Percentiles rank a stretch among this genome's conserved stretches.
phyloP scores from a whole-genome alignment of 1,140 invertebrate genomes.

The Musca vetustissima region DNA sequence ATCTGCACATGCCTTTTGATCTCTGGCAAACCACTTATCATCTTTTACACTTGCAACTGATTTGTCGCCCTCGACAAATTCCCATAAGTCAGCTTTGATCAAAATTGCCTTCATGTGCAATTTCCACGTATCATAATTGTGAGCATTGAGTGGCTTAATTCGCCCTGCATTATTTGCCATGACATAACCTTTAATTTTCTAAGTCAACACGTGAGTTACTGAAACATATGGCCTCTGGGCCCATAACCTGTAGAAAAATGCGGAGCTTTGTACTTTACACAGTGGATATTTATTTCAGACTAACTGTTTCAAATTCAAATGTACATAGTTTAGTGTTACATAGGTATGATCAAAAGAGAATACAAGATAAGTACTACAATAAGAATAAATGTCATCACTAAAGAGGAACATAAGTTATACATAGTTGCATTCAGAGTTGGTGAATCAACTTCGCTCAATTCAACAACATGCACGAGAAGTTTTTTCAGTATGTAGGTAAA shows the following conservation, averaged over 20 bases:
- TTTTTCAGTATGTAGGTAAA: too few relatives aligned
- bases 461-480: too few relatives aligned
- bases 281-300: too few relatives aligned
- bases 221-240: constrained; percentile 9
- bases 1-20: constrained; percentile 25
- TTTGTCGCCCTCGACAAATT: not conserved
- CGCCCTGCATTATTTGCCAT: constrained; percentile 11
- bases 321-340: too few relatives aligned
- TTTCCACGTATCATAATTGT: constrained; percentile 37
- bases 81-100: not conserved
- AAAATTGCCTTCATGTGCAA: constrained; percentile 31
- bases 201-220: not conserved
- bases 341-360: too few relatives aligned
- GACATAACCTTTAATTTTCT: not conserved
- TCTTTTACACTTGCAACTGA: not conserved
- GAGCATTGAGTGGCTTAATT: constrained; percentile 28
- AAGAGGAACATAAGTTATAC: too few relatives aligned
- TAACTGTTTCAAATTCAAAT: too few relatives aligned
- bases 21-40: not conserved
- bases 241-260: constrained; percentile 24
- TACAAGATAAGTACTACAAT: too few relatives aligned
- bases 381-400: too few relatives aligned
- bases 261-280: too few relatives aligned
- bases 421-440: too few relatives aligned
- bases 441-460: too few relatives aligned